phyloP scores from a whole-genome alignment of 2,888 invertebrate species.

The Athalia cordata region DNA sequence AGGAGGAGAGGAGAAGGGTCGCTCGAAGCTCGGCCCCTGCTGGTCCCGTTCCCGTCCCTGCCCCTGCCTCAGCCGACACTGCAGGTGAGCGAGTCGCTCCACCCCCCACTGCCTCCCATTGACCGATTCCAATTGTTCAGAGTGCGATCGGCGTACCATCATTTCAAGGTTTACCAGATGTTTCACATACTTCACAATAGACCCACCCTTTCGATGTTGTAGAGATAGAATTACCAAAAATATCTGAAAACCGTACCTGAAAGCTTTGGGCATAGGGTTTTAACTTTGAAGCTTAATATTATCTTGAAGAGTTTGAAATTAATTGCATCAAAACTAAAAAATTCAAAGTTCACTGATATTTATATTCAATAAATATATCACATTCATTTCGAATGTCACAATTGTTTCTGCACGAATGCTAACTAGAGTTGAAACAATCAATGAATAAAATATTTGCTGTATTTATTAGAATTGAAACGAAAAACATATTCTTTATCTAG shows the following conservation, averaged over 20 bases:
- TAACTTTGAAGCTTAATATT: not conserved
- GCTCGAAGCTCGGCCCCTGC: conserved; percentile 68
- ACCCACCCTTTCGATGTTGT: conserved; percentile 31
- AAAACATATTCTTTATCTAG: conserved; percentile 11
- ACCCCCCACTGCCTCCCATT: conserved; percentile 73
- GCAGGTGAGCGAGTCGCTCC: conserved; percentile 73
- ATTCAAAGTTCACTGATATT: not conserved
- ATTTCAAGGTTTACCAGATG: conserved; percentile 45
- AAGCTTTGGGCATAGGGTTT: conserved; percentile 21
- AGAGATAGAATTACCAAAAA: conserved; percentile 35
- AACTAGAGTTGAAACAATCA: not conserved
- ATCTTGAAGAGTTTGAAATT: not conserved
- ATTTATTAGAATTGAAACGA: conserved; percentile 9
- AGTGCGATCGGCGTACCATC: conserved; percentile 52
- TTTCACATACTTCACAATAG: conserved; percentile 37
- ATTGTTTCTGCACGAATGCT: conserved; percentile 18
- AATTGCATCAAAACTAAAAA: not conserved
- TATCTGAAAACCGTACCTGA: conserved; percentile 26
- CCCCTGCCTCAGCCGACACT: conserved; percentile 71
- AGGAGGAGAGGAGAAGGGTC: conserved; percentile 74
- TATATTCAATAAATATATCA: not conserved
- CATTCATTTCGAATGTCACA: not conserved
- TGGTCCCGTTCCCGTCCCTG: conserved; percentile 68
- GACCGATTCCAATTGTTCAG: conserved; percentile 58
- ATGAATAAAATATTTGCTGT: conserved; percentile 9